Conservation (phyloP, 2,113 vertebrate species). For the Nycticorax nycticorax region DNA sequence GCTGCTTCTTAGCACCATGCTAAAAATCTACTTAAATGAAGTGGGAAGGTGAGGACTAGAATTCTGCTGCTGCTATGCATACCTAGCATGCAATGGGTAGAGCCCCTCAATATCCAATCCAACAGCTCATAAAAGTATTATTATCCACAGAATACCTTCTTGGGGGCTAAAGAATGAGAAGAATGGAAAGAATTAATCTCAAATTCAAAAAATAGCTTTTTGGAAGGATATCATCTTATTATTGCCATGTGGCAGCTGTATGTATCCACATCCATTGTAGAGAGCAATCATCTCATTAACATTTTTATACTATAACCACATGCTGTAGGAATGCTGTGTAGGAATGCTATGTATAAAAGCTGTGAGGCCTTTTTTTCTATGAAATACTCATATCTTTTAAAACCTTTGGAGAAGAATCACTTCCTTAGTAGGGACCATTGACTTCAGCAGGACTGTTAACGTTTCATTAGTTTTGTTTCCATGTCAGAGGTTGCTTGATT, state of each 20-base stretch:
- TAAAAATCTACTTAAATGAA: conserved; percentile 33
- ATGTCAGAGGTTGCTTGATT: not conserved
- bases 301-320: not conserved
- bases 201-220: not conserved
- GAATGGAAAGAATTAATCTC: conserved; percentile 17
- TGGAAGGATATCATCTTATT: not conserved
- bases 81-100: not conserved
- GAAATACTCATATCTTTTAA: not conserved
- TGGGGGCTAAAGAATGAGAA: conserved; percentile 39
- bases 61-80: not conserved
- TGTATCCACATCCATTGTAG: not conserved
- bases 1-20: not conserved
- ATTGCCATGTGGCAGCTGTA: not conserved
- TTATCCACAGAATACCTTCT: conserved; percentile 43
- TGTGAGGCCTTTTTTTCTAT: not conserved
- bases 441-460: not conserved
- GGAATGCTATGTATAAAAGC: conserved; percentile 3
- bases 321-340: not conserved
- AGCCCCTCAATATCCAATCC: not conserved
- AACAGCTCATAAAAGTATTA: conserved; percentile 12
- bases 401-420: not conserved
- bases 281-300: not conserved
- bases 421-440: not conserved
- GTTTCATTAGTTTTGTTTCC: conserved; percentile 11
- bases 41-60: not conserved